Evolutionary conservation across 1,140 invertebrate species (phyloP).

Genomic region (Bombus cullumanus): DNA sequence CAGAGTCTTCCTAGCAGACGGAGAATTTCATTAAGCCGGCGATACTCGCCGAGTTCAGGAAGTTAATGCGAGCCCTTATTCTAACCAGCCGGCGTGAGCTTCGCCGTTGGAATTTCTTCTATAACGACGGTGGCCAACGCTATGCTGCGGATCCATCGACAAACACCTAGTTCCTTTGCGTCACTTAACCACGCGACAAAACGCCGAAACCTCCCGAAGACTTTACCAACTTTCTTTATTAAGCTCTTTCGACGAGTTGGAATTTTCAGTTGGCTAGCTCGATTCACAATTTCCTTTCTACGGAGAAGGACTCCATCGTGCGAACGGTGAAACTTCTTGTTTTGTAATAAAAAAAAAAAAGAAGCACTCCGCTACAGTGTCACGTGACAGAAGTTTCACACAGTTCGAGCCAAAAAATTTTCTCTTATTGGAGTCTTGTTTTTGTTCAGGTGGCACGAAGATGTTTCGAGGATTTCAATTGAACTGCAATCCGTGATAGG

Average conservation of each 20-base stretch:
- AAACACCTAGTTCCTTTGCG: background rate
- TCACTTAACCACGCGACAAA: conserved; percentile 25
- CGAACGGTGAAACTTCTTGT: background rate
- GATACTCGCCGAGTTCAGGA: conserved; percentile 47
- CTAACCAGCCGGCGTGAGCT: conserved; percentile 24
- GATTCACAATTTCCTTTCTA: background rate
- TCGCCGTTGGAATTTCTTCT: conserved; percentile 39
- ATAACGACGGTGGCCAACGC: background rate
- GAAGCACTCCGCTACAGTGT: background rate
- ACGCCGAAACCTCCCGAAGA: background rate
- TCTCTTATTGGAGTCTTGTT: no score
- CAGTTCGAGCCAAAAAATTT: background rate
- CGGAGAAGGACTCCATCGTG: background rate
- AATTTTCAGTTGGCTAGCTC: background rate
- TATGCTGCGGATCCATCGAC: background rate
- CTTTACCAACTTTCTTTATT: conserved; percentile 42
- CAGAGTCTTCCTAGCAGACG: conserved; percentile 48
- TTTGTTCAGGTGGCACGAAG: no score
- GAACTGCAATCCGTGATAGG: no score
- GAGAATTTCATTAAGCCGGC: conserved; percentile 65
- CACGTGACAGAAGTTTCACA: background rate
- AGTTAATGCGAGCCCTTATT: conserved; percentile 50
- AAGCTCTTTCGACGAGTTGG: background rate
- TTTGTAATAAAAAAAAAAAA: background rate
- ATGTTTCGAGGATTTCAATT: background rate